Percentiles rank a stretch among this genome's conserved stretches.
phyloP scores from a whole-genome alignment of 2,888 invertebrate species.

The Tolmerus cingulatus region DNA sequence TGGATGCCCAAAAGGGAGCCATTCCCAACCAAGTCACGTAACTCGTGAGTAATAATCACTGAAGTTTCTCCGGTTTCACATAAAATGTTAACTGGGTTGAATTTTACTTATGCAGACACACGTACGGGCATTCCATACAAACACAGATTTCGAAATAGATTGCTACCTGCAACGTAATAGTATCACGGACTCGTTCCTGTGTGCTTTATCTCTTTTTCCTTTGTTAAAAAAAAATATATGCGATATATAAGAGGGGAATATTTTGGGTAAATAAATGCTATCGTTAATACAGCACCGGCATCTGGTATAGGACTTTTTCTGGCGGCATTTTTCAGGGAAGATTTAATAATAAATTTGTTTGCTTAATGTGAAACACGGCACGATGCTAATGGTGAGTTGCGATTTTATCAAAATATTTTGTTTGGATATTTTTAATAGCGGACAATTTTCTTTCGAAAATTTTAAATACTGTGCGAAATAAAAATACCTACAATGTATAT shows the following conservation, averaged over 20 bases:
- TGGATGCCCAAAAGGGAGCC: slow-evolving; percentile 52
- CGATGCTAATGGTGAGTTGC: neutral
- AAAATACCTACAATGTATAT: neutral
- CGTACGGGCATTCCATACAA: slow-evolving; percentile 17
- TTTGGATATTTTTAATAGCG: neutral
- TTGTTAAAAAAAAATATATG: neutral
- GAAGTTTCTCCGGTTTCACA: slow-evolving; percentile 53
- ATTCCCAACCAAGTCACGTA: slow-evolving; percentile 44
- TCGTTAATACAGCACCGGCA: neutral
- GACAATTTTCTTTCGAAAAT: neutral
- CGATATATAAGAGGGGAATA: neutral
- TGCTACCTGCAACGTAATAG: slow-evolving; percentile 26
- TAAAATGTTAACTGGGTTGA: slow-evolving; percentile 41
- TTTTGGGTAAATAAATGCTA: neutral
- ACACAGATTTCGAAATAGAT: slow-evolving; percentile 29
- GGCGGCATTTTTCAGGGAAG: neutral
- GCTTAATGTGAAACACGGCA: neutral
- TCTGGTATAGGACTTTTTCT: neutral
- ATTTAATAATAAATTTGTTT: neutral
- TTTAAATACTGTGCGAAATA: neutral
- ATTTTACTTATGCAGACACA: slow-evolving; percentile 40
- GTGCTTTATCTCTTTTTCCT: neutral
- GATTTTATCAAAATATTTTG: neutral
- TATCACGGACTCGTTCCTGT: neutral
- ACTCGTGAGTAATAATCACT: slow-evolving; percentile 45